Base-by-base conservation (phyloP, 2,888 invertebrate genomes). In the Lottia gigantea region DNA sequence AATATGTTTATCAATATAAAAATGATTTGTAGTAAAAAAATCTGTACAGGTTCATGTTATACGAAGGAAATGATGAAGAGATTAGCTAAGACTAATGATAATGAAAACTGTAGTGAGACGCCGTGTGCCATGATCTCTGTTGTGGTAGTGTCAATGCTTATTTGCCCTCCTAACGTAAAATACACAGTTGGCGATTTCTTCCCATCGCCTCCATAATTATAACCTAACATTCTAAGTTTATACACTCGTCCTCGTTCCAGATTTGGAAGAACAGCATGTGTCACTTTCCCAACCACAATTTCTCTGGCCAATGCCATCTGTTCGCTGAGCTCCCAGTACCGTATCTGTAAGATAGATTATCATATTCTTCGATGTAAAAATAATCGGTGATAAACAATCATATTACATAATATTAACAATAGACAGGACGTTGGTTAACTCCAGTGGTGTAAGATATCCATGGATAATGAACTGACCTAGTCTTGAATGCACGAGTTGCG, bases 181-280 rank as follows among this genome's bases (percentile, higher is more conserved):
- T 55, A 55, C 55, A 55, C 55, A 14, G 55, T 55, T 2, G 55
- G 55, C 14, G 55, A 55, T 55, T 55, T 55, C 55, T n/a, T 23
- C 4, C 55, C 55, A 23, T 55, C 55, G 19, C 55, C 55, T 23
- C 55, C 55, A 1, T 55, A 55, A 16, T 16, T 55, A 23, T 55
- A 55, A 0, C 55, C 55, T 14, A 55, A n/a, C 55, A 55, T 4
- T 2, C 55, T 12, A 3, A 55, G 55, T 12, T 23, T 55, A 23
- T 55, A 55, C 11, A 23, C 23, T 3, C 11, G 8, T 55, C 55
- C 55, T 23, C 55, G 12, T 1, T 55, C 12, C 1, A 55, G 12
- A 14, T 55, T 55, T 8, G 55, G 55, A 23, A 55, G 19, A 6
- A 55, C 55, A 19, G 55, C 55, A 55, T 55, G 55, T 1, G 55